A percentile compares a stretch with the other conserved stretches of the same genome.
Conservation (phyloP, 2,113 vertebrate species). For the Dolichotis patagonum region DNA sequence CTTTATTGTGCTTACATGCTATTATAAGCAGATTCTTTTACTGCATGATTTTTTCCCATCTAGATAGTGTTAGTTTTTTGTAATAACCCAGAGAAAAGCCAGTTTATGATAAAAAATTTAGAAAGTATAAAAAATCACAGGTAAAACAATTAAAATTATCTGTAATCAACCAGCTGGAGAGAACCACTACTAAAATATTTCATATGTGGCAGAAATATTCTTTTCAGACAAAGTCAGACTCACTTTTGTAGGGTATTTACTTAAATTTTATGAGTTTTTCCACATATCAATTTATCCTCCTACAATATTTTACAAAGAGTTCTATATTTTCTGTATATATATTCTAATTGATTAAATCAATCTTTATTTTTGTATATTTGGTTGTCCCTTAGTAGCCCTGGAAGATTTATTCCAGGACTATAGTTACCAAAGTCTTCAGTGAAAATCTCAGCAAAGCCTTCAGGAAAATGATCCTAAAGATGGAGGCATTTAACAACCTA, state of each 20-base stretch:
- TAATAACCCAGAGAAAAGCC: background rate
- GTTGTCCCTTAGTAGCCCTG: background rate
- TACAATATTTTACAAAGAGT: background rate
- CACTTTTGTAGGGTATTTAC: background rate
- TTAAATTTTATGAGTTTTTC: background rate
- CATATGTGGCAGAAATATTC: background rate
- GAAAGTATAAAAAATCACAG: background rate
- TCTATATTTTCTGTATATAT: background rate
- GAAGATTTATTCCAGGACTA: background rate
- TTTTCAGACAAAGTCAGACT: background rate
- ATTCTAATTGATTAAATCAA: background rate
- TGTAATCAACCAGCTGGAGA: background rate
- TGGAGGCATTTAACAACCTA: slow-evolving; percentile 26
- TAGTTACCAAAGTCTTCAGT: background rate
- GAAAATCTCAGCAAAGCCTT: background rate
- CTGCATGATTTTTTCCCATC: background rate
- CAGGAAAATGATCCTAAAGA: background rate
- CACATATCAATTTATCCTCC: background rate
- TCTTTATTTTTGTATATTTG: background rate
- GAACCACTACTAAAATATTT: background rate
- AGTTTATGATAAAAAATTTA: background rate
- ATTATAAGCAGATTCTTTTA: background rate
- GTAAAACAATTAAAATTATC: background rate
- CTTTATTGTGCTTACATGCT: background rate
- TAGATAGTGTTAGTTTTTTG: background rate